Conservation (phyloP, 2,888 invertebrate species). For the Pherbina coryleti region DNA sequence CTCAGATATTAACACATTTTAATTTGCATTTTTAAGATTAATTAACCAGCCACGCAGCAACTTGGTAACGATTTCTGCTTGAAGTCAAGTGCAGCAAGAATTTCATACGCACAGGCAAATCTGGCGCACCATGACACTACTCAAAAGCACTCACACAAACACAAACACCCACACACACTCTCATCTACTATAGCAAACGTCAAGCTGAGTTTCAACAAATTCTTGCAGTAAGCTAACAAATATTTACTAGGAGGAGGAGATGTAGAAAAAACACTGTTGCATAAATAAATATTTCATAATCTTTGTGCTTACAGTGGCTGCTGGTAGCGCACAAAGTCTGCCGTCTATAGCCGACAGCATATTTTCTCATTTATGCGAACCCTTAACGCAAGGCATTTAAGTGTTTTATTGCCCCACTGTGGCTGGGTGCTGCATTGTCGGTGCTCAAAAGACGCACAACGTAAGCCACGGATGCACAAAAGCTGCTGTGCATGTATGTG, state of each 20-base stretch:
- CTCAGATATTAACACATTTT: background rate
- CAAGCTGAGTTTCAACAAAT: background rate
- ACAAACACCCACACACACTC: too few relatives aligned
- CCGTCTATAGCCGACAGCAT: too few relatives aligned
- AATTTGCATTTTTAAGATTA: conserved; percentile 4
- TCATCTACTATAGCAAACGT: background rate
- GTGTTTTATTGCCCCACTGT: conserved; percentile 20
- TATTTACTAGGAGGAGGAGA: background rate
- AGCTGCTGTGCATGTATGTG: background rate
- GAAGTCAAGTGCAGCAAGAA: too few relatives aligned
- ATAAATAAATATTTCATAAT: conserved; percentile 3
- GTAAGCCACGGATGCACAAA: background rate
- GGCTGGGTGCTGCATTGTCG: background rate
- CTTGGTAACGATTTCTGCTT: too few relatives aligned
- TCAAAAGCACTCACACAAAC: too few relatives aligned
- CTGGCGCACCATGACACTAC: too few relatives aligned
- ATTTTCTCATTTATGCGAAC: too few relatives aligned
- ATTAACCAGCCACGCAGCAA: background rate
- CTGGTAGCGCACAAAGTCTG: background rate
- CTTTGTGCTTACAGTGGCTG: background rate
- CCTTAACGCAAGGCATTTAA: background rate
- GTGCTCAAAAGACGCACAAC: background rate
- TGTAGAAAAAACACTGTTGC: background rate
- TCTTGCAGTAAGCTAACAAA: too few relatives aligned
- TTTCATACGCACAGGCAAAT: too few relatives aligned